Base-by-base conservation (phyloP, 53 echinoderm and acorn worm species). In the Holothuria scabra region DNA sequence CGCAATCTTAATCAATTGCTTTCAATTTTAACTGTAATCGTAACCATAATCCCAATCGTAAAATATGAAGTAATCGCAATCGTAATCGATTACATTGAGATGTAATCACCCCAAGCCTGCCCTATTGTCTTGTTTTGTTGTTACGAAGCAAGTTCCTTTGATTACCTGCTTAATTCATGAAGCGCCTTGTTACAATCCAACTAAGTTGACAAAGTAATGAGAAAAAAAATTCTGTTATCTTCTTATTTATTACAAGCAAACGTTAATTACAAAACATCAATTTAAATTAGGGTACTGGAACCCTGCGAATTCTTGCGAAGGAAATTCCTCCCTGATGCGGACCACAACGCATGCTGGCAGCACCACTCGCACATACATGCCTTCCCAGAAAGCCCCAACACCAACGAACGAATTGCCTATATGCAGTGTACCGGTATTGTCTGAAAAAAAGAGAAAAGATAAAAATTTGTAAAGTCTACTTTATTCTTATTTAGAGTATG, bases 301-400 rank as follows among this genome's bases (percentile, higher is more conserved):
- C 19, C 81, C 81, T 44, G 64, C 81, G 44, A 41, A 62, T 35
- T 81, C 62, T 62, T 21, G 31, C 8, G 62, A 34, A n/a, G 81
- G 62, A 37, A 81, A 81, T 31, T 31, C 18, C 12, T 37, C 35
- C 41, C 81, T 31, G 33, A 81, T 81, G 12, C 24, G 35, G 13
- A 16, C 19, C 13, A 81, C 81, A 38, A 44, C 81, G 24, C 81
- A 81, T 2, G 62, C 26, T 37, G 81, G 81, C n/a, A 81, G 61
- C 3, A 46, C 38, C 8, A 81, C 81, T 23, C 81, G n/a, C 23
- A 81, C 81, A 62, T 81, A 81, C 81, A 62, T 81, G 81, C 10
- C 81, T 21, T 33, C 81, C 81, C 0, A 81, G 64, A 44, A 81
- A 62, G 34, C 81, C 81, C 81, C 81, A 81, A 28, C 81, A 81